Evolutionary conservation across 2,888 invertebrate genomes (phyloP), one percentile per base, ranked within the genome.

Genomic region (Diploptera punctata): DNA sequence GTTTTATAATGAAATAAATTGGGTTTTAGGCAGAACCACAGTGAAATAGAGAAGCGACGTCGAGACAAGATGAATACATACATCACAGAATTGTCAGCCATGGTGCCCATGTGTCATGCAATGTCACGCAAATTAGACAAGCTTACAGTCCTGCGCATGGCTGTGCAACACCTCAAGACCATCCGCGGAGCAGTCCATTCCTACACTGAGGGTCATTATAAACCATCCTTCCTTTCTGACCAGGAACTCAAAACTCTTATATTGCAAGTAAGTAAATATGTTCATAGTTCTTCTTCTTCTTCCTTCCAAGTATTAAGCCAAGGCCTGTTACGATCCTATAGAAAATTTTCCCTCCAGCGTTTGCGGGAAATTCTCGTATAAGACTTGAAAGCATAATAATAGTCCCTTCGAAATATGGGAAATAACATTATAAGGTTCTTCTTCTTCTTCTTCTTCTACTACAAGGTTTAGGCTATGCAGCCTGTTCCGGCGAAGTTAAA

Each of bases 31-130:
- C 97, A 97, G 83, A 97, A 97, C 83, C 98, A 98, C 84, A 97
- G 97, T 82, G 97, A 97, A 84, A 97, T 98, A 74, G 97, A 98
- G 84, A 98, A 98, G 82, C 87, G 97, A 0, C 87, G 98, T 0
- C 88, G 98, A 33, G 97, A 98, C 82, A 98, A 97, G 84, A 98
- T 98, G 97, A 98, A 98, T 85, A 94, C 93, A 0, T 97, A 96
- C 83, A 97, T 98, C 78, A 90, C 92, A 2, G 96, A 98, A 82
- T 83, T 98, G 72, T 93, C 95, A 68, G 87, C 92, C 18, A 92
- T 98, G 90, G 90, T 98, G 21, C 98, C 97, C 0, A 95, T 96
- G 94, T 98, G 97, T 81, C 92, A 93, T 78, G 94, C 95, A 3
- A 94, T 96, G 93, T 92, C 95, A 38, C 86, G 96, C 70, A 98